Base-by-base conservation (phyloP, 2,888 invertebrate genomes). In the Mantis religiosa region DNA sequence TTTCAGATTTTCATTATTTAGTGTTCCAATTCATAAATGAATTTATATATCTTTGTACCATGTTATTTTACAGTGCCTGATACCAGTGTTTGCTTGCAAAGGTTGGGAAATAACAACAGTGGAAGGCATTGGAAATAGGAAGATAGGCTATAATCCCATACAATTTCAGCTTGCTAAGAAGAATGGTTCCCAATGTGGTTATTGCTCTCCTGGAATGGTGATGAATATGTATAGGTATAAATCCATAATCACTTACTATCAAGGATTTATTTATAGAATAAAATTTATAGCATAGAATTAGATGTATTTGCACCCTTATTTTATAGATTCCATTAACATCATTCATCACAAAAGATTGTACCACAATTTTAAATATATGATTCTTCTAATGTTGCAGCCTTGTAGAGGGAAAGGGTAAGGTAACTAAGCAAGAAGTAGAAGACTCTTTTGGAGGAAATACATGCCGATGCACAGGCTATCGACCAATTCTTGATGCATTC, bases 401-500 rank as follows among this genome's bases (percentile, higher is more conserved):
- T 47, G 92, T 94, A 82, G 93, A 94, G 91, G 92, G 93, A 0
- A 94, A 92, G 92, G 89, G 88, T 1, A 90, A 91, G 86, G 88
- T 92, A 7, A 91, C 92, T 0, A 92, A 92, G 92, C 90, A 92
- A 88, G 92, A 92, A 28, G 92, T 93, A 3, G 93, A 91, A 93
- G 93, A 88, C 93, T 93, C 91, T 89, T 95, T 97, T 91, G 96
- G 95, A 12, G 95, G 96, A 88, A 96, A 96, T 91, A 94, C 96
- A 27, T 97, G 97, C 90, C 93, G 97, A 89, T 97, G 97, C 91
- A 97, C 97, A 0, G 97, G 97, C 0, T 97, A 97, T 92, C 94
- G 97, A 7, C 95, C 97, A 0, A 97, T 97, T 90, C 93, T 97
- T 86, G 97, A 97, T 92, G 95, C 97, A 4, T 97, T 97, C 92